Evolutionary conservation across 1,140 invertebrate genomes (phyloP).

Genomic region (Brachionus paranguensis): DNA sequence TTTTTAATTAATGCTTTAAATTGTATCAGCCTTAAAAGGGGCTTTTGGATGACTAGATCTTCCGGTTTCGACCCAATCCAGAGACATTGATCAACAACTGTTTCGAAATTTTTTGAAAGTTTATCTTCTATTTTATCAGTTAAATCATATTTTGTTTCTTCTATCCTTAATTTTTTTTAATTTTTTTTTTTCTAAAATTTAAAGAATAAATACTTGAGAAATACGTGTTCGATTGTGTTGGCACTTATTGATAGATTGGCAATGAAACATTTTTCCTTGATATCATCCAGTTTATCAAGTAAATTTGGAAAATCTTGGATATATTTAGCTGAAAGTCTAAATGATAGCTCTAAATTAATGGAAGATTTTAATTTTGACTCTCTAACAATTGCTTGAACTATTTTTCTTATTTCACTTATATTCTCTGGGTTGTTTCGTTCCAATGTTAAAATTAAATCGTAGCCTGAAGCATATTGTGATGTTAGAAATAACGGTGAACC

Average conservation of each 20-base stretch:
- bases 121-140: neutral
- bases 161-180: neutral
- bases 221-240: conserved; percentile 42
- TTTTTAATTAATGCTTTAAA: conserved; percentile 56
- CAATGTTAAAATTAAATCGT: neutral
- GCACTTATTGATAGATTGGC: conserved; percentile 31
- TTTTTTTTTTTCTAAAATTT: neutral
- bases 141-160: neutral
- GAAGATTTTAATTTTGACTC: neutral
- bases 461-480: neutral
- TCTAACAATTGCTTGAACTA: neutral
- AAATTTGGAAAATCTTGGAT: conserved; percentile 49
- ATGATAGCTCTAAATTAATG: neutral
- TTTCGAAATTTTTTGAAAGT: neutral
- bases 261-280: conserved; percentile 43
- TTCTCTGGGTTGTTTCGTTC: neutral
- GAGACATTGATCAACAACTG: neutral
- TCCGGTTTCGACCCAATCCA: neutral
- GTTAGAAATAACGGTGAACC: conserved; percentile 64
- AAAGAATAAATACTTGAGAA: conserved; percentile 34
- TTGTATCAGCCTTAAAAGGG: conserved; percentile 42
- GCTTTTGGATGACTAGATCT: conserved; percentile 19
- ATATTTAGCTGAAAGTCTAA: conserved; percentile 52
- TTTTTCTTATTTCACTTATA: neutral
- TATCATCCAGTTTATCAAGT: conserved; percentile 45